Evolutionary conservation across 1,140 invertebrate species (phyloP).

Genomic region (Galleria mellonella): DNA sequence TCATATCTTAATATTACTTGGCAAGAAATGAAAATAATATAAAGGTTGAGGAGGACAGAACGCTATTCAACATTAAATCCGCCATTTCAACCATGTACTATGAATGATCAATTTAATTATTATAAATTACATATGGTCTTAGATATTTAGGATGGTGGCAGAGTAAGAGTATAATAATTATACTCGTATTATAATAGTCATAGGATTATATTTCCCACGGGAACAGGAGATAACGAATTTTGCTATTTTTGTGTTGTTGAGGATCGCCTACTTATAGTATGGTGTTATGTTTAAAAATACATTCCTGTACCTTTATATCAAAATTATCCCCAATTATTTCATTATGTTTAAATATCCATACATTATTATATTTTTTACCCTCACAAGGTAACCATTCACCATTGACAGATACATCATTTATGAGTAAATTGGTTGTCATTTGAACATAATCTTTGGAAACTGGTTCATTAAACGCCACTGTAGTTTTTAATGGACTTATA

Average conservation of each 20-base stretch:
- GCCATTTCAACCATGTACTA: too few species aligned
- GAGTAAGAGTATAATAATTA: too few species aligned
- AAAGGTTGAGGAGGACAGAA: background rate
- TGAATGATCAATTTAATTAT: too few species aligned
- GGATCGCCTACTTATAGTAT: too few species aligned
- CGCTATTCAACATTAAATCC: background rate
- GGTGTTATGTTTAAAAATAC: background rate
- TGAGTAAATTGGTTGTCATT: conserved; percentile 21
- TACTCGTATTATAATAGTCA: too few species aligned
- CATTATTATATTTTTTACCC: conserved; percentile 40
- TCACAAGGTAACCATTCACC: conserved; percentile 45
- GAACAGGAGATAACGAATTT: too few species aligned
- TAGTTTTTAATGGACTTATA: conserved; percentile 54
- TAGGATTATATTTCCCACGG: too few species aligned
- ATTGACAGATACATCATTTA: conserved; percentile 24
- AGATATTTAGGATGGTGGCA: too few species aligned
- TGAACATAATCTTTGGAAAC: conserved; percentile 47
- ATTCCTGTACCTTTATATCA: conserved; percentile 34
- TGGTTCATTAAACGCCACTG: conserved; percentile 59
- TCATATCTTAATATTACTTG: background rate
- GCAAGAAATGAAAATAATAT: background rate
- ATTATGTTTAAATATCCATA: conserved; percentile 49
- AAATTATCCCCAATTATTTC: conserved; percentile 22
- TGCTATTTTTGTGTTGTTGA: too few species aligned
- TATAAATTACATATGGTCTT: too few species aligned